Conservation (phyloP, 2,113 vertebrate genomes). For the Hyaena hyaena region DNA sequence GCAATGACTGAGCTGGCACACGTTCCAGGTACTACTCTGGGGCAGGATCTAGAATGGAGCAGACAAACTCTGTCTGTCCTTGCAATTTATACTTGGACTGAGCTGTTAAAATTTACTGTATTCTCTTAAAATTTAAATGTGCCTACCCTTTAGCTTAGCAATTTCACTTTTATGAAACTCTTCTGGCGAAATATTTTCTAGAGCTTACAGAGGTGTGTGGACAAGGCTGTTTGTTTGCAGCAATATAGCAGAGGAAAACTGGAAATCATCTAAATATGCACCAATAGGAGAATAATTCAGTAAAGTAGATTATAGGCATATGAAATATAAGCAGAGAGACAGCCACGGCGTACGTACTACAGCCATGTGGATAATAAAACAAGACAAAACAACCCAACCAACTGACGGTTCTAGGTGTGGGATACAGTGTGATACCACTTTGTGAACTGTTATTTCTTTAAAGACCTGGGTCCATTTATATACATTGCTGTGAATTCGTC, state of each 20-base stretch:
- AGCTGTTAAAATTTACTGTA: neutral
- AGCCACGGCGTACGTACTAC: no score
- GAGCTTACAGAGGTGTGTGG: neutral
- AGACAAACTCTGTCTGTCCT: no score
- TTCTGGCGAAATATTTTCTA: neutral
- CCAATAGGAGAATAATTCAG: neutral
- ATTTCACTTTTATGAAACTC: neutral
- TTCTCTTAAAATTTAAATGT: neutral
- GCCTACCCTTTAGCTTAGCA: accelerated
- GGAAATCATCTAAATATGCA: neutral
- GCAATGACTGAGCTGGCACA: accelerated
- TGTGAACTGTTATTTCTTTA: neutral
- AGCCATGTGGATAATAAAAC: accelerated
- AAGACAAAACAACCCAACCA: accelerated
- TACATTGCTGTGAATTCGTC: no score
- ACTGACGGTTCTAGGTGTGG: accelerated
- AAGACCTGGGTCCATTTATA: accelerated
- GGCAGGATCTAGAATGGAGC: accelerated
- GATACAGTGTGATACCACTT: accelerated
- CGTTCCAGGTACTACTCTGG: neutral
- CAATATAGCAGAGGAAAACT: neutral
- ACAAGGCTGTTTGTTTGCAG: neutral
- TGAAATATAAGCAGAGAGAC: accelerated
- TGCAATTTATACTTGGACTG: neutral
- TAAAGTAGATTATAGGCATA: neutral